These are phyloP conservation scores for Hafferia zeledoni DNA, from an alignment of 2,797 vertebrate genomes.

Conservation along the genomic window DNA sequence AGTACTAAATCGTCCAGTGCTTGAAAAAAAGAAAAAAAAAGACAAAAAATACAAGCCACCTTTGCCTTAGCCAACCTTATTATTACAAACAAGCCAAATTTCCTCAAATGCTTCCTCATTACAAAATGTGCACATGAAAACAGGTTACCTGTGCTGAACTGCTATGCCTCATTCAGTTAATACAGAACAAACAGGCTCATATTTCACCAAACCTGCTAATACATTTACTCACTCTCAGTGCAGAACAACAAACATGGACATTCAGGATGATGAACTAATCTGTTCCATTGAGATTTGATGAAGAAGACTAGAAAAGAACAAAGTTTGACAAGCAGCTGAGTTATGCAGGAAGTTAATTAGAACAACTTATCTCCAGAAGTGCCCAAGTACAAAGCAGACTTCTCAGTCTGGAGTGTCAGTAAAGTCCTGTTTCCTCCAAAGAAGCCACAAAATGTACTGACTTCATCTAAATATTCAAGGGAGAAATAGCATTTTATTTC, in stretches of 20 bases:
- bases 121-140: not conserved
- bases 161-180: not conserved
- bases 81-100: not conserved
- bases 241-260: not conserved
- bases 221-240: not conserved
- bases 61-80: not conserved
- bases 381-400: conserved; percentile 3
- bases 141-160: not conserved
- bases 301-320: conserved; percentile 11
- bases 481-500: conserved; percentile 48
- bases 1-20: not conserved
- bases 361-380: conserved; percentile 11
- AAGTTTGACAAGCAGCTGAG: not conserved
- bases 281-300: not conserved
- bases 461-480: conserved; percentile 33
- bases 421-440: not conserved
- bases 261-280: not conserved
- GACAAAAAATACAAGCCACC: not conserved
- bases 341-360: conserved; percentile 9
- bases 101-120: not conserved
- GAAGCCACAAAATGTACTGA: not conserved
- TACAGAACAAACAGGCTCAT: not conserved
- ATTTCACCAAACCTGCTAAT: not conserved
- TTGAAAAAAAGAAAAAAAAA: not conserved
- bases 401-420: not conserved